Evolutionary conservation across 2,797 vertebrate species (phyloP).

Genomic region (Sebastes variabilis): DNA sequence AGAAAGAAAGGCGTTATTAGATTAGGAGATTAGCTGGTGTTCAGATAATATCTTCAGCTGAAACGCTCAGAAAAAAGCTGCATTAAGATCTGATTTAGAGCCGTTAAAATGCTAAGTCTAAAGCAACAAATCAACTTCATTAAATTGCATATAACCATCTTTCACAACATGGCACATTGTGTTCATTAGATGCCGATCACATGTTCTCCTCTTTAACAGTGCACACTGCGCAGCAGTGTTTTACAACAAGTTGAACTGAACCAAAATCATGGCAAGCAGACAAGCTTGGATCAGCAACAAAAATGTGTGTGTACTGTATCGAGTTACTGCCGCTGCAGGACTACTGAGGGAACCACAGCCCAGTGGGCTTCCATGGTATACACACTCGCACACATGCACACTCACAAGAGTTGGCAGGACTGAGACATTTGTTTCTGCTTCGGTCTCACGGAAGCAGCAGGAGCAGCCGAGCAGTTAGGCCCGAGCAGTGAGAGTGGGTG

Average conservation of each 20-base stretch:
- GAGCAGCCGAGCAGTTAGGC: constrained; percentile 40
- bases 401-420: constrained; percentile 55
- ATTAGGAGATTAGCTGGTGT: neutral
- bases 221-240: constrained; percentile 55
- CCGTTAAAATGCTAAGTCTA: constrained; percentile 23
- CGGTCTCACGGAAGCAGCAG: constrained; percentile 74
- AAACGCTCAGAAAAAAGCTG: neutral
- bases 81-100: constrained; percentile 12
- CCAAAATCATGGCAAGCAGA: constrained; percentile 68
- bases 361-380: constrained; percentile 56
- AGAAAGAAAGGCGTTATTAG: neutral
- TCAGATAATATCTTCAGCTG: constrained; percentile 17
- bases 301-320: constrained; percentile 79
- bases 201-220: constrained; percentile 59
- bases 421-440: constrained; percentile 69
- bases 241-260: constrained; percentile 72
- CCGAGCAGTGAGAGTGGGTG: constrained; percentile 48
- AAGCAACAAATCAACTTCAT: constrained; percentile 39
- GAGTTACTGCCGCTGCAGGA: constrained; percentile 74
- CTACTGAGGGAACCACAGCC: constrained; percentile 75
- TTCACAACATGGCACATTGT: constrained; percentile 42
- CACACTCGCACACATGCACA: constrained; percentile 34
- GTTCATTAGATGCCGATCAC: constrained; percentile 66
- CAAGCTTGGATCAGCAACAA: constrained; percentile 79
- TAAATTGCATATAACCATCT: constrained; percentile 32